Conservation (phyloP, 2,888 invertebrate genomes). For the Platycnemis pennipes region DNA sequence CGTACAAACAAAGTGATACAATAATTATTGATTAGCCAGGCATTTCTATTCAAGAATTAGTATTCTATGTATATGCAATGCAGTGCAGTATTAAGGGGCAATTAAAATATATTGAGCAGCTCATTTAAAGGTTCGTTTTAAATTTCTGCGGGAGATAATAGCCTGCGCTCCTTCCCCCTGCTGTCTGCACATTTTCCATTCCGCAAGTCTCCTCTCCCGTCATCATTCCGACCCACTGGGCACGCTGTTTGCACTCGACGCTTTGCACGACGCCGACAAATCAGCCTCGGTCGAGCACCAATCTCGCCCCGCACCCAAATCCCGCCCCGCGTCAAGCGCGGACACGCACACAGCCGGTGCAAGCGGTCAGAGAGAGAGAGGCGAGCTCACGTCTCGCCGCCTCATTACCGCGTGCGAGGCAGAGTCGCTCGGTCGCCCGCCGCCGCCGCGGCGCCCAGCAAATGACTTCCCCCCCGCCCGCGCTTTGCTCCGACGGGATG, state of each 20-base stretch:
- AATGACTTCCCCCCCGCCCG: background rate
- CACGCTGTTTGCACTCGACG: background rate
- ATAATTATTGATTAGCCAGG: too few relatives aligned
- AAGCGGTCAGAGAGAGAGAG: background rate
- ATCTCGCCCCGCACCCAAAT: background rate
- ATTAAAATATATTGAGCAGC: too few relatives aligned
- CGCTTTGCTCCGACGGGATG: background rate
- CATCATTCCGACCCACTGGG: background rate
- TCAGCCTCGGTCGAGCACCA: background rate
- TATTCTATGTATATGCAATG: too few relatives aligned
- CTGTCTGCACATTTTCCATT: background rate
- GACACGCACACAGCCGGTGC: background rate
- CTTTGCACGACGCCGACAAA: background rate
- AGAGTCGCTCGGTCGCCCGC: background rate
- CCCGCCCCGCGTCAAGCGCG: background rate
- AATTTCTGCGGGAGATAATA: too few relatives aligned
- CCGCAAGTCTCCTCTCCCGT: background rate
- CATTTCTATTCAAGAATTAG: too few relatives aligned
- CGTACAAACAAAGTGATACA: too few relatives aligned
- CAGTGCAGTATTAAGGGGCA: too few relatives aligned
- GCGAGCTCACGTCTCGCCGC: background rate
- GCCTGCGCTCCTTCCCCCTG: too few relatives aligned
- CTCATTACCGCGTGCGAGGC: constrained; percentile 14
- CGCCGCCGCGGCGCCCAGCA: background rate
- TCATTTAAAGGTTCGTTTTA: too few relatives aligned